Evolutionary conservation across 2,113 vertebrate species (phyloP), one percentile per base, ranked within the genome.

Genomic region (Austrofundulus limnaeus): DNA sequence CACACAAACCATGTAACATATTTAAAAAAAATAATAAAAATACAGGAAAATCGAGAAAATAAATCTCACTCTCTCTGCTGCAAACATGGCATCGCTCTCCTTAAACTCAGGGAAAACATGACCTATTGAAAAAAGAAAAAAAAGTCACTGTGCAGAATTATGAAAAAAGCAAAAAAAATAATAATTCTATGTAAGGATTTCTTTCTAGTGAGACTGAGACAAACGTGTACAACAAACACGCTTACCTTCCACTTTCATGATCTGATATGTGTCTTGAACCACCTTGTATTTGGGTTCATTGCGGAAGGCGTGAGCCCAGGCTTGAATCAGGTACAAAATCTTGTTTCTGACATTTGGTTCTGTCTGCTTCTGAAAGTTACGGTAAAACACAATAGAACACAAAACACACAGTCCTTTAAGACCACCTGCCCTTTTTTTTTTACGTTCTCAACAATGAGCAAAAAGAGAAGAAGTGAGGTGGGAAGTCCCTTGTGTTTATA

Each of bases 261-360:
- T 99, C 87, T 99, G 97, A 52, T 99, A 99, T 3, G 97, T 99
- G 83, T 99, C 97, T 89, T 99, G 97, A 37, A 98, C 94, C 88
- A 99, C 97, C 81, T 98, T 98, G 89, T 99, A 99, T 85, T 98
- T 98, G 78, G 97, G 97, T 80, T 99, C 97, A 0, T 99, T 98
- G 50, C 97, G 95, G 87, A 99, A 99, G 57, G 97, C 97, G 0
- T 98, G 96, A 6, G 97, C 91, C 97, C 97, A 99, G 78, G 97
- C 97, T 82, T 99, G 97, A 89, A 99, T 97, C 75, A 99, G 89
- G 75, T 98, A 96, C 0, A 99, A 86, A 61, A 99, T 97, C 89
- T 98, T 98, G 75, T 94, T 99, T 55, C 94, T 93, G 28, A 99
- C 96, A 0, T 94, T 98, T 2, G 94, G 92, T 70, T 99, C 97